Conservation (phyloP, 2,888 invertebrate genomes). For the Lymantria dispar region DNA sequence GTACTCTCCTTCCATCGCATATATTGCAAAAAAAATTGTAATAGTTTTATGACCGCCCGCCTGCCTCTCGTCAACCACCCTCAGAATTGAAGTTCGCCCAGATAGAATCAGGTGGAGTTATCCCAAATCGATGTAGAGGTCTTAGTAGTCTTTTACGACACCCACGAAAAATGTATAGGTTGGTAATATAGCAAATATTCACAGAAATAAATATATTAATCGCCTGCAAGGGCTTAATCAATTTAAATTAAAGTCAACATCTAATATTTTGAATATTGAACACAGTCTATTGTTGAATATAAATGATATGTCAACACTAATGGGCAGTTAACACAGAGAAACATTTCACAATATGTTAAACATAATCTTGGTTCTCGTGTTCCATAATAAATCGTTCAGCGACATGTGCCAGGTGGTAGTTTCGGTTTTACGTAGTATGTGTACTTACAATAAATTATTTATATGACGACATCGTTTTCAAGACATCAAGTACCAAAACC, state of each 20-base stretch:
- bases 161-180: no score
- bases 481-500: no score
- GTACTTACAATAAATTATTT: not conserved
- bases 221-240: not conserved
- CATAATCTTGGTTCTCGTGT: constrained; percentile 11
- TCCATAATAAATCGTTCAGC: constrained; percentile 8
- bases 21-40: no score
- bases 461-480: not conserved
- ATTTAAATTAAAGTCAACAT: not conserved
- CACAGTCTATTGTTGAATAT: constrained; percentile 7
- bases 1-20: no score
- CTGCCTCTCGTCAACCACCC: no score
- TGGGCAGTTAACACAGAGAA: constrained; percentile 17
- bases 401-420: constrained; percentile 16
- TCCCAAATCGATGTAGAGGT: no score
- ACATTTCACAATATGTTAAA: constrained; percentile 26
- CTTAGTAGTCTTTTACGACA: no score
- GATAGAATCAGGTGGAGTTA: no score
- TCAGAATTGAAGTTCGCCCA: no score
- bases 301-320: constrained; percentile 18
- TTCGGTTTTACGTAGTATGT: not conserved
- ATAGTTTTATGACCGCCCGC: no score
- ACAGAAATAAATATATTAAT: no score
- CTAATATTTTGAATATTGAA: not conserved
- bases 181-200: no score